These are phyloP conservation scores for Acipenser oxyrinchus DNA, from an alignment of 2,797 vertebrate species.

Conservation along the genomic window DNA sequence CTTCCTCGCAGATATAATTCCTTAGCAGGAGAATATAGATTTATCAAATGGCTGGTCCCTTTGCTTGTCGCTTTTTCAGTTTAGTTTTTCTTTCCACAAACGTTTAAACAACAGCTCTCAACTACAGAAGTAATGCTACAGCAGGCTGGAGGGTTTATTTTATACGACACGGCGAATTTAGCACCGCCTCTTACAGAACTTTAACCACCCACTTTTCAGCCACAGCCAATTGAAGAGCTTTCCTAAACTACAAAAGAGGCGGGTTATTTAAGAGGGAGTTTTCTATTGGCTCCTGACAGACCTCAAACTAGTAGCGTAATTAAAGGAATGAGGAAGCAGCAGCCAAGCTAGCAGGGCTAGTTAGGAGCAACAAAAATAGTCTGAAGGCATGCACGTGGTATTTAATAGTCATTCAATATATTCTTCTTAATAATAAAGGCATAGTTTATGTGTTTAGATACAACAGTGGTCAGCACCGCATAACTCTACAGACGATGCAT, in stretches of 20 bases:
- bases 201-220: constrained; percentile 32
- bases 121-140: too few relatives aligned
- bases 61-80: too few relatives aligned
- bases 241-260: background rate
- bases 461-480: background rate
- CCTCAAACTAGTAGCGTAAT: constrained; percentile 32
- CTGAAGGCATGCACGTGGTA: constrained; percentile 1
- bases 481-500: background rate
- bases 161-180: constrained; percentile 29
- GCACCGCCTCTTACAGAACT: constrained; percentile 36
- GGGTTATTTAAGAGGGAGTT: background rate
- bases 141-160: constrained; percentile 15
- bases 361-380: background rate
- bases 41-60: too few relatives aligned
- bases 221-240: constrained; percentile 23
- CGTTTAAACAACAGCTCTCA: too few relatives aligned
- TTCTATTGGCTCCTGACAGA: constrained; percentile 42
- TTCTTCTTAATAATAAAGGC: constrained; percentile 11
- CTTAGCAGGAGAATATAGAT: too few relatives aligned
- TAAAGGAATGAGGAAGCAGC: constrained; percentile 64
- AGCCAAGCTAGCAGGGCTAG: background rate
- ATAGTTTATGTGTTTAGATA: constrained; percentile 25
- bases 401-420: background rate
- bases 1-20: too few relatives aligned
- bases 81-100: too few relatives aligned